Conservation (phyloP, 2,113 vertebrate species). For the Coryphaenoides rupestris region DNA sequence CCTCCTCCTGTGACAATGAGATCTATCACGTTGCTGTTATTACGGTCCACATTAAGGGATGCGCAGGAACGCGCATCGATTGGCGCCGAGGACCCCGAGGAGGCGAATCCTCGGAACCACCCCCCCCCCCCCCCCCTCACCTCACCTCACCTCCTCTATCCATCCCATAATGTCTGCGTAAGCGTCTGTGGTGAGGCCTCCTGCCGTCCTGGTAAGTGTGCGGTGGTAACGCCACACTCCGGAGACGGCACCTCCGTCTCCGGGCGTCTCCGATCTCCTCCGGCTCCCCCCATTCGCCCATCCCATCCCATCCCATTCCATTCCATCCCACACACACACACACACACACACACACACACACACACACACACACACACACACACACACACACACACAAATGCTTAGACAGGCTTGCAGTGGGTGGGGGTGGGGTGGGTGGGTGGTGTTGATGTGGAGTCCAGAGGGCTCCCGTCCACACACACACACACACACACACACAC, state of each 20-base stretch:
- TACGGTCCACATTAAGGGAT: constrained; percentile 71
- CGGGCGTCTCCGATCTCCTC: background rate
- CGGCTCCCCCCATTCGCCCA: constrained; percentile 23
- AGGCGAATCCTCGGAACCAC: constrained; percentile 41
- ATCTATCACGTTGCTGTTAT: constrained; percentile 66
- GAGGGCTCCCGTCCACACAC: constrained; percentile 28
- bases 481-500: constrained; percentile 63
- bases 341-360: too few relatives aligned
- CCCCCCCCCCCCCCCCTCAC: too few relatives aligned
- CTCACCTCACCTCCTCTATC: constrained; percentile 44
- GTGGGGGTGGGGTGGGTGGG: too few relatives aligned
- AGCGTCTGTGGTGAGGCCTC: constrained; percentile 66
- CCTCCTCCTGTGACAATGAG: constrained; percentile 36
- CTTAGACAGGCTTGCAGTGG: constrained; percentile 49
- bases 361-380: too few relatives aligned
- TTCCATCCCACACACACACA: too few relatives aligned
- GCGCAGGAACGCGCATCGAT: constrained; percentile 74
- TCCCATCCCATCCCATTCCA: too few relatives aligned
- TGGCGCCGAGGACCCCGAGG: constrained; percentile 55
- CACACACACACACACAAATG: constrained; percentile 60
- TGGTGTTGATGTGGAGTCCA: constrained; percentile 11
- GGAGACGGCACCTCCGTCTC: constrained; percentile 46
- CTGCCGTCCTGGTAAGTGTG: constrained; percentile 73
- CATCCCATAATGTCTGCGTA: constrained; percentile 65
- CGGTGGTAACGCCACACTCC: constrained; percentile 76